These are phyloP conservation scores for Amphiprion ocellaris DNA, from an alignment of 2,113 vertebrate genomes.

Conservation along the genomic window DNA sequence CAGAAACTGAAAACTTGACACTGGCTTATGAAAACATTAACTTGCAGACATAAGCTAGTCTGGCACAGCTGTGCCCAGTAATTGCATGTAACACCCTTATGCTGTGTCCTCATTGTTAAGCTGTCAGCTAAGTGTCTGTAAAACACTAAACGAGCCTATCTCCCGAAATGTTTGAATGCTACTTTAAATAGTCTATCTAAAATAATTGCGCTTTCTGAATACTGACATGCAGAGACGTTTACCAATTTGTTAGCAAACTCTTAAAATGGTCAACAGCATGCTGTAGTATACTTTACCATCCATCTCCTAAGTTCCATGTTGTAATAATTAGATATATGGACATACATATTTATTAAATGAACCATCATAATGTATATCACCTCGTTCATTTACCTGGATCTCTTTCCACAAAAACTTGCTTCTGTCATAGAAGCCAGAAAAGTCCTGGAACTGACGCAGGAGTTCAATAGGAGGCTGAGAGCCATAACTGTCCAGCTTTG, in stretches of 20 bases:
- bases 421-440: slow-evolving; percentile 89
- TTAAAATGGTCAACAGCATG: no score
- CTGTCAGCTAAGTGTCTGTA: background rate
- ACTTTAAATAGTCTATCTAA: background rate
- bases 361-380: background rate
- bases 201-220: background rate
- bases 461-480: slow-evolving; percentile 91
- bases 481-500: slow-evolving; percentile 88
- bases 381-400: slow-evolving; percentile 81
- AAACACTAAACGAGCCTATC: background rate
- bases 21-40: background rate
- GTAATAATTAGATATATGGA: no score
- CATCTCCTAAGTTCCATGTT: no score
- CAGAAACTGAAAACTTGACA: background rate
- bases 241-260: no score
- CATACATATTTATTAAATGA: background rate
- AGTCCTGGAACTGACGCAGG: slow-evolving; percentile 90
- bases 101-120: background rate
- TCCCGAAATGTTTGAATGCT: slow-evolving; percentile 1
- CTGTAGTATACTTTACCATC: no score
- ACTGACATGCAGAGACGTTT: background rate
- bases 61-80: background rate
- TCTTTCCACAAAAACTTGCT: slow-evolving; percentile 90
- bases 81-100: background rate
- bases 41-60: background rate